phyloP scores from a whole-genome alignment of 2,113 vertebrate genomes.

The Alaudala cheleensis region DNA sequence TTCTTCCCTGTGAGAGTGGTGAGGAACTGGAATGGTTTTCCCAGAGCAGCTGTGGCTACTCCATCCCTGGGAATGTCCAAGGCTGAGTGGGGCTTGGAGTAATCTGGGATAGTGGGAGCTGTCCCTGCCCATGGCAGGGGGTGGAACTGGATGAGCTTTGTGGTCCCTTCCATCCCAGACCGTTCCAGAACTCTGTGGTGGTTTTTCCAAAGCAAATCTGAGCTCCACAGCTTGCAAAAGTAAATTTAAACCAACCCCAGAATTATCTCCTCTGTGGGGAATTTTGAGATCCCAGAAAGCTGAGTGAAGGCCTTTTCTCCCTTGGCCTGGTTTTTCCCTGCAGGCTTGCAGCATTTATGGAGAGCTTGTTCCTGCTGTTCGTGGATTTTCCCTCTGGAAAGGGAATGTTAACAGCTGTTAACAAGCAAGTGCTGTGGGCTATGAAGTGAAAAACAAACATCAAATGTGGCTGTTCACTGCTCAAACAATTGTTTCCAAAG shows the following conservation, averaged over 20 bases:
- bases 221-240: neutral
- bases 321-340: neutral
- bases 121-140: neutral
- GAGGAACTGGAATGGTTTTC: neutral
- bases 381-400: neutral
- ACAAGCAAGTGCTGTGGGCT: neutral
- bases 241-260: neutral
- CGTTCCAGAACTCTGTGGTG: neutral
- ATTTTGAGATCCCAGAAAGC: neutral
- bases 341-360: neutral
- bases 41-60: neutral
- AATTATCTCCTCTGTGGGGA: neutral
- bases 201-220: neutral
- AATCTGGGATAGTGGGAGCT: neutral
- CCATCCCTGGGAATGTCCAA: neutral
- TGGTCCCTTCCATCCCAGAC: neutral
- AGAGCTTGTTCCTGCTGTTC: neutral
- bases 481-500: neutral
- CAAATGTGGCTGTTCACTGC: neutral
- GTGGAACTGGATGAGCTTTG: neutral
- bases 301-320: neutral
- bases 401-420: constrained; percentile 9
- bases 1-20: neutral
- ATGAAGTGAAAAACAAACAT: neutral
- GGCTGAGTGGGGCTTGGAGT: neutral